A percentile compares a stretch with the other conserved stretches of the same genome.
These are phyloP conservation scores for Aspidoscelis tigris DNA, from an alignment of 2,113 vertebrate genomes.

Conservation along the genomic window DNA sequence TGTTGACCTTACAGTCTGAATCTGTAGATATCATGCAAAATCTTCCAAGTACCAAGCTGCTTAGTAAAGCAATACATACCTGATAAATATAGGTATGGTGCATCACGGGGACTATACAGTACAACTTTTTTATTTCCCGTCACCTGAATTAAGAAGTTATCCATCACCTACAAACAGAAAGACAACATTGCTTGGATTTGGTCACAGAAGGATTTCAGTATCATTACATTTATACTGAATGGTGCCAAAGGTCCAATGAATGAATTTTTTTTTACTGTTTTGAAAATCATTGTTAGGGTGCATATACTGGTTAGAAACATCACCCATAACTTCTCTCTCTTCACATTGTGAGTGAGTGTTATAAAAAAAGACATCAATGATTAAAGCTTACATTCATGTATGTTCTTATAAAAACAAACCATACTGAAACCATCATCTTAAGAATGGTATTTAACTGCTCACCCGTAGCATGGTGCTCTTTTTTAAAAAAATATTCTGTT, in stretches of 20 bases:
- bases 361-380: too few species aligned
- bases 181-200: neutral
- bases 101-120: conserved; percentile 90
- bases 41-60: too few species aligned
- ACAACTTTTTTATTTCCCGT: conserved; percentile 88
- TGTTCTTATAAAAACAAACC: too few species aligned
- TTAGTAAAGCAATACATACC: conserved; percentile 71
- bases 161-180: conserved; percentile 87
- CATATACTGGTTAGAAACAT: neutral
- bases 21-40: too few species aligned
- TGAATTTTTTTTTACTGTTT: neutral
- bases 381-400: too few species aligned
- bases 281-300: neutral
- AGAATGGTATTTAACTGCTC: too few species aligned
- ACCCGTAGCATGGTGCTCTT: too few species aligned
- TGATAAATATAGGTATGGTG: conserved; percentile 90
- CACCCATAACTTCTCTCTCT: neutral
- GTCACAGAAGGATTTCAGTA: neutral
- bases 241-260: too few species aligned
- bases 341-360: neutral
- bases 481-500: too few species aligned
- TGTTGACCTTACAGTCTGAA: too few species aligned
- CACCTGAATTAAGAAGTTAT: conserved; percentile 96
- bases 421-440: too few species aligned
- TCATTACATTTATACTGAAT: neutral